These are phyloP conservation scores for Scopus umbretta DNA, from an alignment of 2,113 vertebrate species.

Conservation along the genomic window DNA sequence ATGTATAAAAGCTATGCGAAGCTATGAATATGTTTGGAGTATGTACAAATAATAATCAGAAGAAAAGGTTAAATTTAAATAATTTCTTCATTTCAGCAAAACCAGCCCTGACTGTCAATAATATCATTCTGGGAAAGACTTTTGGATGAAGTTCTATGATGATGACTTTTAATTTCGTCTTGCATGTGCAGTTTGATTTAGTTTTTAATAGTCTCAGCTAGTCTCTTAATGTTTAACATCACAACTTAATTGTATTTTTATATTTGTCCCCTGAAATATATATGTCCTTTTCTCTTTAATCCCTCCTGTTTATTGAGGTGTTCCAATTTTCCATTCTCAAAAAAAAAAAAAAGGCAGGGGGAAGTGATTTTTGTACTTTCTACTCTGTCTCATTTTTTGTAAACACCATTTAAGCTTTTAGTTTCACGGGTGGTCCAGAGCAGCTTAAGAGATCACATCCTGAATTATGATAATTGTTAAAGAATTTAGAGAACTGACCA, in stretches of 20 bases:
- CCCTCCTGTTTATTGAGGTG: not conserved
- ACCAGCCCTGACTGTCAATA: not conserved
- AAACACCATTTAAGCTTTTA: not conserved
- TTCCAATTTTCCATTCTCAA: not conserved
- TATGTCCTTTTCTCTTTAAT: not conserved
- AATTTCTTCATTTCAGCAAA: not conserved
- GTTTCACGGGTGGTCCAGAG: not conserved
- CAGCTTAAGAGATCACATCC: not conserved
- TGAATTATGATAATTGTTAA: not conserved
- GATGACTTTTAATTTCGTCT: not conserved
- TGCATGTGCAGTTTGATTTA: not conserved
- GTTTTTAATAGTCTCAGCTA: not conserved
- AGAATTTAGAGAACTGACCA: not conserved
- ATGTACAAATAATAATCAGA: slow-evolving; percentile 1
- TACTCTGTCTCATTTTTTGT: not conserved
- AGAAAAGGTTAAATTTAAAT: not conserved
- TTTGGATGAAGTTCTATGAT: not conserved
- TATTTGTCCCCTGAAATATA: not conserved
- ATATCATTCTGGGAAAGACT: not conserved
- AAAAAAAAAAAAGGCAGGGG: not conserved
- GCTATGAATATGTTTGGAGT: not conserved
- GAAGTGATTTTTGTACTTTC: not conserved
- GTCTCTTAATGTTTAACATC: not conserved
- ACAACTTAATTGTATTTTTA: not conserved
- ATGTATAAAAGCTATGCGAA: not conserved